Conservation (phyloP, 2,888 invertebrate species). For the Mactromeris polynyma region DNA sequence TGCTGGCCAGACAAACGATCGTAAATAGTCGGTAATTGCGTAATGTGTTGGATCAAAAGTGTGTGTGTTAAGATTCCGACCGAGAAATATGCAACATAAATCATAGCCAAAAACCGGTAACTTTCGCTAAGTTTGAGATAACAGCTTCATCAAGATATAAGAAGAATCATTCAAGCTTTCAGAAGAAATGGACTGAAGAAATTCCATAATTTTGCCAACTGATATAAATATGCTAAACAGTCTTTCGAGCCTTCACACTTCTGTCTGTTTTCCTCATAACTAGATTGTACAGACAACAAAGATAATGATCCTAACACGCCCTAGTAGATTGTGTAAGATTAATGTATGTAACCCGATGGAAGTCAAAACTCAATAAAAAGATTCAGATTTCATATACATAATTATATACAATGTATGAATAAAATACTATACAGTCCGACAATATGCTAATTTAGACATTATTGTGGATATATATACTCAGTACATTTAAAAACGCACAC, state of each 20-base stretch:
- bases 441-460: too few relatives aligned
- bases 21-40: not conserved
- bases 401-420: not conserved
- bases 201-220: constrained; percentile 3
- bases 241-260: not conserved
- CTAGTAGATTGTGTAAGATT: not conserved
- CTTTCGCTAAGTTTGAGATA: too few relatives aligned
- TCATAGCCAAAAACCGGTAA: too few relatives aligned
- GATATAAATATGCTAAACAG: not conserved
- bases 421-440: not conserved
- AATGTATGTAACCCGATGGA: not conserved
- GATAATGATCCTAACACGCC: not conserved
- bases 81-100: too few relatives aligned
- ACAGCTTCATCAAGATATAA: too few relatives aligned
- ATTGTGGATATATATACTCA: too few relatives aligned
- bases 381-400: not conserved
- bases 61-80: too few relatives aligned
- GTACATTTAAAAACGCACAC: too few relatives aligned
- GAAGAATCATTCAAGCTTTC: too few relatives aligned
- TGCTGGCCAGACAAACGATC: not conserved
- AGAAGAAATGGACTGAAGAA: not conserved
- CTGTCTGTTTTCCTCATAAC: not conserved
- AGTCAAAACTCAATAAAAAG: not conserved
- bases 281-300: not conserved
- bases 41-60: too few relatives aligned